Percentiles rank a stretch among this genome's conserved stretches.
phyloP scores from a whole-genome alignment of 2,888 invertebrate species.

The Deroplatys truncata region DNA sequence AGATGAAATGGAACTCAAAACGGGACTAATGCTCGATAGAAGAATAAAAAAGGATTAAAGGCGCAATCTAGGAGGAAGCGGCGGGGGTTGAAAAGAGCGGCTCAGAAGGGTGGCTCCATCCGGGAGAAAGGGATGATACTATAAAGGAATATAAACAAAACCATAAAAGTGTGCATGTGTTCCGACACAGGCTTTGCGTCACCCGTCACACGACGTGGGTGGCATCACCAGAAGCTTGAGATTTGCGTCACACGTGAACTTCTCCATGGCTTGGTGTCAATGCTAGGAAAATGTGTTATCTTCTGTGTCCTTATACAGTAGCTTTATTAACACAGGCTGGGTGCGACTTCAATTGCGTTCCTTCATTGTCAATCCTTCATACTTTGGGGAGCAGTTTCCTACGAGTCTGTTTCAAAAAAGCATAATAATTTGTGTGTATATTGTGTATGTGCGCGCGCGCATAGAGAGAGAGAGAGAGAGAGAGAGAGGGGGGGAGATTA shows the following conservation, averaged over 20 bases:
- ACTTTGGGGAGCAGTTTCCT: too few relatives aligned
- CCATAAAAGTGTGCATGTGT: constrained; percentile 10
- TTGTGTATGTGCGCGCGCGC: too few relatives aligned
- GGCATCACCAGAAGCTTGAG: not conserved
- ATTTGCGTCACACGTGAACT: not conserved
- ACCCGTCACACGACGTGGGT: not conserved
- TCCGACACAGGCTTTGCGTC: constrained; percentile 5
- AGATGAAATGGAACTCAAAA: not conserved
- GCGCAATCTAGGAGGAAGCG: not conserved
- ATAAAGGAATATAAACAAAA: constrained; percentile 2
- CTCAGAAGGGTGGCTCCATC: not conserved
- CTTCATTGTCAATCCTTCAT: too few relatives aligned
- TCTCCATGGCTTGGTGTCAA: too few relatives aligned
- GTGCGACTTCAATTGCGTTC: too few relatives aligned
- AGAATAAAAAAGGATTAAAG: not conserved
- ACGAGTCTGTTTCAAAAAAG: too few relatives aligned
- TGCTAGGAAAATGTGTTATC: too few relatives aligned
- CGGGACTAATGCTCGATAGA: not conserved
- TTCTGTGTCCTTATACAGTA: too few relatives aligned
- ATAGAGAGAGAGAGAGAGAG: too few relatives aligned
- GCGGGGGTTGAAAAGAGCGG: not conserved
- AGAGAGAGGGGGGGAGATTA: too few relatives aligned
- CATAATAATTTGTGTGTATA: too few relatives aligned
- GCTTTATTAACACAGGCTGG: too few relatives aligned
- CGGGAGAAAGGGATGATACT: not conserved